Conservation (phyloP, 2,113 vertebrate genomes). For the Notechis scutatus region DNA sequence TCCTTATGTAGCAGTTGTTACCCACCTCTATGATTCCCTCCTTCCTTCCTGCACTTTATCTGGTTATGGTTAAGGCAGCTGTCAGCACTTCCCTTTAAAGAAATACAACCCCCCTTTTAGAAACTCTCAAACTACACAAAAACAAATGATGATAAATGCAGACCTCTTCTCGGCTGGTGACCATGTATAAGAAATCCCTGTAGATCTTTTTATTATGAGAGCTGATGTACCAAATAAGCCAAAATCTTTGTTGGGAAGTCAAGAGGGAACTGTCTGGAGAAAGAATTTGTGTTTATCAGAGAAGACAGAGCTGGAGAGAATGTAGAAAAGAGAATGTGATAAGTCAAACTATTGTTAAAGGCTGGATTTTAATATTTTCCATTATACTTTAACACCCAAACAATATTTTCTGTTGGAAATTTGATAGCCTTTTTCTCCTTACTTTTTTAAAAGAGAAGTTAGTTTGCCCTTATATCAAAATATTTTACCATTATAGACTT, state of each 20-base stretch:
- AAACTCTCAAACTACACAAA: constrained; percentile 56
- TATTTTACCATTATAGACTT: neutral
- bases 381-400: neutral
- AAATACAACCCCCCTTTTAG: constrained; percentile 41
- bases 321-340: constrained; percentile 17
- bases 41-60: constrained; percentile 49
- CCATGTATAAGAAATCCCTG: constrained; percentile 29
- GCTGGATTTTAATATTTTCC: neutral
- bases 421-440: neutral
- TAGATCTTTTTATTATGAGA: constrained; percentile 32
- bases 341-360: constrained; percentile 37
- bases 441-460: neutral
- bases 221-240: constrained; percentile 16
- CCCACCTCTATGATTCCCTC: constrained; percentile 2
- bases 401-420: neutral
- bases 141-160: constrained; percentile 59
- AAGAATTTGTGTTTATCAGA: neutral
- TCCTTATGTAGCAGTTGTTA: constrained; percentile 35
- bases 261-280: neutral
- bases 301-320: constrained; percentile 22
- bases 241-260: neutral
- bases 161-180: constrained; percentile 42
- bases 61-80: constrained; percentile 47
- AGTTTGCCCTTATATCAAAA: neutral
- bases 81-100: constrained; percentile 59